Percentiles rank a stretch among this genome's conserved stretches.
Evolutionary conservation across 2,797 vertebrate genomes (phyloP).

Genomic region (Nannoperca australis): DNA sequence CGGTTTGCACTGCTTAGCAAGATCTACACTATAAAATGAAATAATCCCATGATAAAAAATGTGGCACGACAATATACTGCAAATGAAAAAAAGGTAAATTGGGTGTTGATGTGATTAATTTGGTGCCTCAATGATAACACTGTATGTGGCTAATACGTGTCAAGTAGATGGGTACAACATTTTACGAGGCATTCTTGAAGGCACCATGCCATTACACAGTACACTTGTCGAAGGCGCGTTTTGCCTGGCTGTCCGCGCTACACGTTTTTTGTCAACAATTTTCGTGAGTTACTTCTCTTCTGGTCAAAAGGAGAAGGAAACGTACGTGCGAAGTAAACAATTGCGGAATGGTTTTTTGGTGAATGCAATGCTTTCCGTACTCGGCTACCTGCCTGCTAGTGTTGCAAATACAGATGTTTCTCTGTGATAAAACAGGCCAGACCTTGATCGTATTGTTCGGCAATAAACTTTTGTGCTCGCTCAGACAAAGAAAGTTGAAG

Average conservation of each 20-base stretch:
- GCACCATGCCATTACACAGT: neutral
- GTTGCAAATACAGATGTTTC: conserved; percentile 68
- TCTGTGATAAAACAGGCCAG: conserved; percentile 65
- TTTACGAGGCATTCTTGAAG: conserved; percentile 33
- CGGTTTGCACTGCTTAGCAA: neutral
- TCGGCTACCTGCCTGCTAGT: conserved; percentile 46
- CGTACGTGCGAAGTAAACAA: conserved; percentile 62
- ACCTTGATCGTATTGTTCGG: conserved; percentile 55
- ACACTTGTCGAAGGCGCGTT: conserved; percentile 75
- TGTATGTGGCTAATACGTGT: too few relatives aligned
- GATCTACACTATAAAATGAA: neutral
- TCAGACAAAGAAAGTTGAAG: conserved; percentile 46
- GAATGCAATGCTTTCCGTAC: conserved; percentile 28
- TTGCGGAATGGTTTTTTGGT: conserved; percentile 53
- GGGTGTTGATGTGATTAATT: too few relatives aligned
- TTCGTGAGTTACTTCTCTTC: conserved; percentile 56
- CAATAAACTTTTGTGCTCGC: conserved; percentile 50
- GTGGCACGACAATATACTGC: neutral
- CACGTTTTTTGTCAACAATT: conserved; percentile 48
- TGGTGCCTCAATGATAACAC: rapidly evolving
- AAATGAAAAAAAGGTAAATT: rapidly evolving
- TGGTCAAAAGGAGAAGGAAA: conserved; percentile 58
- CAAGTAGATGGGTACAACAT: rapidly evolving
- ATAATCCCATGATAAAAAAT: neutral
- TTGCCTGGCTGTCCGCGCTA: conserved; percentile 76